phyloP scores from a whole-genome alignment of 2,797 vertebrate species.

The Eulemur coronatus region DNA sequence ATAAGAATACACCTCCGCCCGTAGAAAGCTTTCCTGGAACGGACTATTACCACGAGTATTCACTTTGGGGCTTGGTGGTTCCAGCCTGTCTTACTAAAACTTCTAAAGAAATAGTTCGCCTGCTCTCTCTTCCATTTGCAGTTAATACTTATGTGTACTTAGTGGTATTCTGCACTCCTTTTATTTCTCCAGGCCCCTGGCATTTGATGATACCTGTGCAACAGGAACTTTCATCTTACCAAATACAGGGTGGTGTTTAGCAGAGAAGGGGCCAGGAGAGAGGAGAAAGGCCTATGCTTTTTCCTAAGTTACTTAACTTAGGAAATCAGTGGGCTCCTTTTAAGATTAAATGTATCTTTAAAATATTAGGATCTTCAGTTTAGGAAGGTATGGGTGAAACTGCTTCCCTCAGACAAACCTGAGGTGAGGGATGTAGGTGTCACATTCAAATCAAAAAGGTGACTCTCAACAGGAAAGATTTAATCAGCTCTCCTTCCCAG shows the following conservation, averaged over 20 bases:
- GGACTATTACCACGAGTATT: background rate
- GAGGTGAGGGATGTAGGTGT: conserved; percentile 50
- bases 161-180: background rate
- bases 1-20: conserved; percentile 48
- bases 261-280: background rate
- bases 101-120: conserved; percentile 39
- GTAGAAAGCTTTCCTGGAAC: conserved; percentile 42
- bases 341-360: conserved; percentile 36
- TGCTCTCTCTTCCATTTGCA: background rate
- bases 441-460: conserved; percentile 64
- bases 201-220: conserved; percentile 22
- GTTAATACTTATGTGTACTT: background rate
- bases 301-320: background rate
- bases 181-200: background rate
- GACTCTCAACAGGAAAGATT: conserved; percentile 81
- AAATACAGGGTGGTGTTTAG: background rate
- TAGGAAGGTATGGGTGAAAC: background rate
- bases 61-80: background rate
- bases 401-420: conserved; percentile 26
- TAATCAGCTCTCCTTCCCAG: conserved; percentile 81
- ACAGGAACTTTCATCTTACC: background rate
- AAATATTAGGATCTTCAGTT: conserved; percentile 16
- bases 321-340: background rate
- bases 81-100: conserved; percentile 44
- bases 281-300: background rate